Evolutionary conservation across 2,797 vertebrate genomes (phyloP), one percentile per base, ranked within the genome.

Genomic region (Sarcoramphus papa): DNA sequence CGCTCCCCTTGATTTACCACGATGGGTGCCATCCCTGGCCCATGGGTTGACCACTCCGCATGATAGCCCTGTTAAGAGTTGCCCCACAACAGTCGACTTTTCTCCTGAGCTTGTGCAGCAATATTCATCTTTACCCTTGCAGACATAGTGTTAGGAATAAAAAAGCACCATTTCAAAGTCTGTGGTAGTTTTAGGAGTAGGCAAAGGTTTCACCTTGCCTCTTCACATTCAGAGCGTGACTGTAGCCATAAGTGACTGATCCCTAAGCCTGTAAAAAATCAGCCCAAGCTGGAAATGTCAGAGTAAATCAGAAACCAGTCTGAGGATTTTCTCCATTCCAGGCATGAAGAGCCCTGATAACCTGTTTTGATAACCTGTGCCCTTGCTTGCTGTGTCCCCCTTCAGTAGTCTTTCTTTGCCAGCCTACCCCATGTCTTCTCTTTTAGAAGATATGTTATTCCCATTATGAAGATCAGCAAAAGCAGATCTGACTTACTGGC

Each of bases 1-100:
- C 0, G 0, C 14, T 80, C 3, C 19, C 20, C 20, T n/a, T 54
- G 43, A 30, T 40, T n/a, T 18, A n/a, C 35, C 35, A 3, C 7
- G 48, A 7, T n/a, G 40, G 27, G 7, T 69, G 33, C 20, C 27
- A 40, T 7, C 30, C 37, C 48, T 67, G 20, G 9, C 14, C 22
- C 75, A 21, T 6, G 15, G 9, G 9, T 15, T 57, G 20, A 33
- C 4, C 22, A 12, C 8, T 30, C 5, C 31, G 33, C 18, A n/a
- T 54, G 18, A 56, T 1, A 68, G 31, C 2, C 2, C 23, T 59
- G 8, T 13, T 73, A 51, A 64, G 31, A 30, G 24, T 30, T 68
- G 25, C 5, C 5, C 4, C 3, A 1, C 12, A 25, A 31, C 3
- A 74, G 17, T 2, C 62, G 14, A 33, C 50, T 77, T 92, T 73